These are phyloP conservation scores for Pecten maximus DNA, from an alignment of 2,888 invertebrate genomes.

Conservation along the genomic window DNA sequence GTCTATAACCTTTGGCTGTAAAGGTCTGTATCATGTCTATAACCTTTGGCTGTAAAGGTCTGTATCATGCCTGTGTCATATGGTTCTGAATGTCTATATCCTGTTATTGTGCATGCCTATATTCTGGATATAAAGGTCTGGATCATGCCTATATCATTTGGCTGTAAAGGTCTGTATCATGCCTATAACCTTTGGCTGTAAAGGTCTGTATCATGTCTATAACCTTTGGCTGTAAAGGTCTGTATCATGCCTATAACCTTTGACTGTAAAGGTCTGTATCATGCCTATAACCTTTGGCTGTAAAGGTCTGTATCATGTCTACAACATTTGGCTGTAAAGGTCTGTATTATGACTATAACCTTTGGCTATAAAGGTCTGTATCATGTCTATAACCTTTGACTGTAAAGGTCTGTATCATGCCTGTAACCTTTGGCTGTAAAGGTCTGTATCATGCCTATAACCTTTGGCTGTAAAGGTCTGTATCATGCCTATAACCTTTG, in stretches of 20 bases:
- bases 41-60: background rate
- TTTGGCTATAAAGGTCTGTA: background rate
- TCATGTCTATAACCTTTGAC: background rate
- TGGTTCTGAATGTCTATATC: background rate
- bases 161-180: too few relatives aligned
- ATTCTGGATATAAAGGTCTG: background rate
- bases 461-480: background rate
- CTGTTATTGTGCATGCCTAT: background rate
- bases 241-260: too few relatives aligned
- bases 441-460: background rate
- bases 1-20: background rate
- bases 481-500: background rate
- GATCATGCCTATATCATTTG: too few relatives aligned
- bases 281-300: background rate
- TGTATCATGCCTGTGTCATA: background rate
- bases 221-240: background rate
- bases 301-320: background rate
- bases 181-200: too few relatives aligned
- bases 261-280: background rate
- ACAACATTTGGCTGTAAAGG: background rate
- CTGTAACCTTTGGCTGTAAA: background rate
- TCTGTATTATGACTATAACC: too few relatives aligned
- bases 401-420: background rate
- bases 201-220: background rate
- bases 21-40: background rate